Evolutionary conservation across 2,888 invertebrate genomes (phyloP), one percentile per base, ranked within the genome.

Genomic region (Caenorhabditis afra): DNA sequence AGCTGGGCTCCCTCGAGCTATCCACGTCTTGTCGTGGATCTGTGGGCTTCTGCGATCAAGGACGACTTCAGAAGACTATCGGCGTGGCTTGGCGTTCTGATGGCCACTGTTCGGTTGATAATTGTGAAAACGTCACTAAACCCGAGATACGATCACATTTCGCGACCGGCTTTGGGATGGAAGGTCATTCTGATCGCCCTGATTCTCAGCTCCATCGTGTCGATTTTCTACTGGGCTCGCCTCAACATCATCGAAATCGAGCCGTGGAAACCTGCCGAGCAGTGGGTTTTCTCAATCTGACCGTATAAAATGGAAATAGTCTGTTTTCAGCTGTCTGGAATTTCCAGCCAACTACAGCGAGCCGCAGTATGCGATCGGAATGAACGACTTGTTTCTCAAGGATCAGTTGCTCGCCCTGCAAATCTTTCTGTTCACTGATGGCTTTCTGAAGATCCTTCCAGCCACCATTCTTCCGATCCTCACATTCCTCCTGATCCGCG

Each of bases 361-460:
- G 22, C 11, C 1, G 7, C 68, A 68, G 35, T 67, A 50, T 14
- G 47, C 1, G 11, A 10, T 57, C 4, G 14, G 1, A 1, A 23
- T 50, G 10, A 35, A 50, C 18, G 23, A 29, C 0, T 23, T 59
- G 20, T 68, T 45, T 20, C 0, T 58, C 41, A 58, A 35, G 2
- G 11, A 65, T 14, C 10, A 29, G 3, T 0, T 57, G 4, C 7
- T 47, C 37, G 47, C 44, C 7, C 11, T 39, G 4, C 20, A 66
- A 41, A 41, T 68, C 18, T 68, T 59, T n/a, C 18, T 68, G 35
- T 20, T 68, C 3, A 45, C 45, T 0, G 68, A 68, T 29, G 68
- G 68, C 20, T 20, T 35, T n/a, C 16, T 59, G 7, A 68, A 68
- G 66, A 66, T 66, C 18, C 55, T 66, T 18, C 66, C 66, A 41